Conservation (phyloP, 2,888 invertebrate genomes). For the Drosophila buzzatii region DNA sequence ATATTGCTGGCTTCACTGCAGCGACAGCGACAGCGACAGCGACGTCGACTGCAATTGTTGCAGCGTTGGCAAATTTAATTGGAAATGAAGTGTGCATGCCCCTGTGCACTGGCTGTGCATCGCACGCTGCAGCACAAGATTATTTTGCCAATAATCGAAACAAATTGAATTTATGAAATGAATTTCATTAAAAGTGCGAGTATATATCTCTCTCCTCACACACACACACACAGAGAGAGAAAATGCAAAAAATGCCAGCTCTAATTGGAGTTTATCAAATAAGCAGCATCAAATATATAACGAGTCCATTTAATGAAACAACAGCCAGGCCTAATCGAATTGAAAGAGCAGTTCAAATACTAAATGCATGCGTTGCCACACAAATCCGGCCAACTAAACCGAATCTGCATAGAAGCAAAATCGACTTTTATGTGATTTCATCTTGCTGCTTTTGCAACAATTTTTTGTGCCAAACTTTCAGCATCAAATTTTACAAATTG, state of each 20-base stretch:
- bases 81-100: conserved; percentile 70
- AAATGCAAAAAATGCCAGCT: conserved; percentile 53
- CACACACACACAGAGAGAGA: neutral
- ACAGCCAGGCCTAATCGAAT: neutral
- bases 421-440: conserved; percentile 2
- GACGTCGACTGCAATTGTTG: conserved; percentile 57
- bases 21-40: conserved; percentile 3
- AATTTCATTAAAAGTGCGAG: conserved; percentile 67
- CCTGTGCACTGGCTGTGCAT: conserved; percentile 36
- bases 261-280: conserved; percentile 73
- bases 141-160: conserved; percentile 80
- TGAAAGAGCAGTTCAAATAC: conserved; percentile 1
- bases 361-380: neutral
- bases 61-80: conserved; percentile 79
- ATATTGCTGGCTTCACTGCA: conserved; percentile 54
- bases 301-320: conserved; percentile 22
- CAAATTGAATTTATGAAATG: conserved; percentile 79
- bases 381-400: conserved; percentile 5
- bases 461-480: neutral
- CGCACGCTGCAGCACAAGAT: conserved; percentile 61
- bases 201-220: conserved; percentile 13
- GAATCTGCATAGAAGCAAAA: neutral
- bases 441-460: neutral
- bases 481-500: conserved; percentile 3
- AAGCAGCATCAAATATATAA: conserved; percentile 41